Conservation (phyloP, 2,888 invertebrate species). For the Thereva unica region DNA sequence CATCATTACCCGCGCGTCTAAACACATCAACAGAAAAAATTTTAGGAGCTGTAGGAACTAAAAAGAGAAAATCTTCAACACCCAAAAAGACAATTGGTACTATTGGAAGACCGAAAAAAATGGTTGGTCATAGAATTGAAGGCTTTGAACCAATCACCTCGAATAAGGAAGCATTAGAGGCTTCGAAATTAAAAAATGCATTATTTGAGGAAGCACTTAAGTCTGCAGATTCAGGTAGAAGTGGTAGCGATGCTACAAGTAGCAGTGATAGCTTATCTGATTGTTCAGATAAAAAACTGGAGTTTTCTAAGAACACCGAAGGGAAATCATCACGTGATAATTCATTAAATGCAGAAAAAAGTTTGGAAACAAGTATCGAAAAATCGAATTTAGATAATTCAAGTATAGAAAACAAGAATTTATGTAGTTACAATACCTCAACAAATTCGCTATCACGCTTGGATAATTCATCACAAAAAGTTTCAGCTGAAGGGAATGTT, state of each 20-base stretch:
- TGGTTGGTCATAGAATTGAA: constrained; percentile 39
- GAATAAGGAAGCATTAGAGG: constrained; percentile 12
- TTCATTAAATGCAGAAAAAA: background rate
- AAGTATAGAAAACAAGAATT: background rate
- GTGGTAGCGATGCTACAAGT: background rate
- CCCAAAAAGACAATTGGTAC: constrained; percentile 47
- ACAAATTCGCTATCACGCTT: too few relatives aligned
- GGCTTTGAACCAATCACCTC: constrained; percentile 35
- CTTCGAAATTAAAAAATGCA: constrained; percentile 37
- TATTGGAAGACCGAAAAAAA: constrained; percentile 17
- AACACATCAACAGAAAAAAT: too few relatives aligned
- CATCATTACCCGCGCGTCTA: constrained; percentile 7
- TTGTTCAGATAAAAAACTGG: background rate
- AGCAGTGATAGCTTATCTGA: background rate
- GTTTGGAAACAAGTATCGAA: background rate
- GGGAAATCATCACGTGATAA: background rate
- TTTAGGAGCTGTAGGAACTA: background rate
- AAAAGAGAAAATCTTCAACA: constrained; percentile 42
- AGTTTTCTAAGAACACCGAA: background rate
- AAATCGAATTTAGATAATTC: background rate
- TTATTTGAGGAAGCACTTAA: constrained; percentile 35
- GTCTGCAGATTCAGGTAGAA: background rate
- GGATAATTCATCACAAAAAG: background rate
- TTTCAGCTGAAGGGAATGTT: background rate
- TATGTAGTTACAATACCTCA: too few relatives aligned